phyloP scores from a whole-genome alignment of 1,140 invertebrate genomes.

The Dryas iulia region DNA sequence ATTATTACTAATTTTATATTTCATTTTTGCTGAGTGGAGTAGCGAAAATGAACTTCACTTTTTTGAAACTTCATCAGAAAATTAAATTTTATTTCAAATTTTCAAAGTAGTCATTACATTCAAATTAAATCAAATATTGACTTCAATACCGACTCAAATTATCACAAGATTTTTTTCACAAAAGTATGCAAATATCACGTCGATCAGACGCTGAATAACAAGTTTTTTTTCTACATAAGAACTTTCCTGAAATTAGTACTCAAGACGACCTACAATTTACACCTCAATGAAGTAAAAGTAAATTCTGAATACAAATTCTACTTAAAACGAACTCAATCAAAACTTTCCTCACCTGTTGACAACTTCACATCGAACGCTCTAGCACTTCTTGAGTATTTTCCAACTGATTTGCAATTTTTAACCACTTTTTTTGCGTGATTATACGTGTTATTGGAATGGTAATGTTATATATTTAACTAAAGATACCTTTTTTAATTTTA shows the following conservation, averaged over 20 bases:
- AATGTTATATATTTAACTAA: too few relatives aligned
- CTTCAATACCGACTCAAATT: too few relatives aligned
- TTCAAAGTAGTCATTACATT: too few relatives aligned
- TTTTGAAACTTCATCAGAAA: too few relatives aligned
- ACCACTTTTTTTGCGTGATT: neutral
- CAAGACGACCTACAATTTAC: conserved; percentile 48
- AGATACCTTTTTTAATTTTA: too few relatives aligned
- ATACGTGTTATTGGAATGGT: too few relatives aligned
- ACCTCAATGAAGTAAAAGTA: conserved; percentile 49
- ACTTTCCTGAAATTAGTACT: conserved; percentile 4
- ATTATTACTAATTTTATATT: too few relatives aligned
- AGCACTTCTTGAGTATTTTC: neutral
- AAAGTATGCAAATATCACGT: neutral
- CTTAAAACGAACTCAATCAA: conserved; percentile 52
- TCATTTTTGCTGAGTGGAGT: too few relatives aligned
- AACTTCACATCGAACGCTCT: conserved; percentile 23
- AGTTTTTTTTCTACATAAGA: conserved; percentile 1
- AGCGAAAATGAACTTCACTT: too few relatives aligned
- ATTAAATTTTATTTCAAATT: too few relatives aligned
- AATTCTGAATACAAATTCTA: conserved; percentile 53
- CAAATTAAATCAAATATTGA: too few relatives aligned
- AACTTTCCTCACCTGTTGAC: conserved; percentile 48
- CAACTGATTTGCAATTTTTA: neutral
- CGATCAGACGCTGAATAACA: neutral
- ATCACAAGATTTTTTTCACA: neutral